Conservation (phyloP, 2,797 vertebrate species). For the Pseudomugil tenellus region DNA sequence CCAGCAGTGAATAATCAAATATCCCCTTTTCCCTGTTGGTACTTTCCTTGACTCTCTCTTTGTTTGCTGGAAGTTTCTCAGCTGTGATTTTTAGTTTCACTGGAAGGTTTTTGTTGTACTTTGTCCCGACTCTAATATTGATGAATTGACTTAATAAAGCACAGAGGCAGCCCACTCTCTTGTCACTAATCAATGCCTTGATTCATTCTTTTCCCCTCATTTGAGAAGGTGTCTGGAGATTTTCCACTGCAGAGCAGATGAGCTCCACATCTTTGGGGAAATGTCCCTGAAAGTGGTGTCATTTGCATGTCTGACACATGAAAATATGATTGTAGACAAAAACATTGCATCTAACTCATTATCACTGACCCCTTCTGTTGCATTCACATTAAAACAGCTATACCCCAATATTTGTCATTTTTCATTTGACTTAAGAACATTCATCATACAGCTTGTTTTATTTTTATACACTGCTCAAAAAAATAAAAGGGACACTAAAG, state of each 20-base stretch:
- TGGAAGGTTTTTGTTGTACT: constrained; percentile 58
- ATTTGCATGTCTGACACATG: constrained; percentile 59
- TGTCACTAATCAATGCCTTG: constrained; percentile 77
- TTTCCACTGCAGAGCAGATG: constrained; percentile 53
- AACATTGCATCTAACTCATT: constrained; percentile 38
- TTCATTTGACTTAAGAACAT: constrained; percentile 51
- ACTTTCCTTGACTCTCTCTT: constrained; percentile 31
- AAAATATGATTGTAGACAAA: constrained; percentile 59
- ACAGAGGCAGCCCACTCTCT: constrained; percentile 75
- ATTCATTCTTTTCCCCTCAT: constrained; percentile 77
- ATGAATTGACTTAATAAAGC: constrained; percentile 83
- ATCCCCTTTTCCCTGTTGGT: constrained; percentile 29
- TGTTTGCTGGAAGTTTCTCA: constrained; percentile 39
- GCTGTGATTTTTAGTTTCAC: constrained; percentile 49
- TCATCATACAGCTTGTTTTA: constrained; percentile 45
- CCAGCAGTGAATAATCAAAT: constrained; percentile 54
- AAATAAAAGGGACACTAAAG: no score
- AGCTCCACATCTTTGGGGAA: constrained; percentile 60
- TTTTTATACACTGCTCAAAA: no score
- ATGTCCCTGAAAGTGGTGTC: constrained; percentile 67
- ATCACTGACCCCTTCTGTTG: constrained; percentile 5
- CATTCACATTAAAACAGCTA: constrained; percentile 46
- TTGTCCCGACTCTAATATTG: constrained; percentile 69
- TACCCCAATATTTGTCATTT: constrained; percentile 43
- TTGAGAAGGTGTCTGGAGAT: constrained; percentile 57